These are phyloP conservation scores for Aphrophora alni DNA, from an alignment of 2,888 invertebrate species.

Conservation along the genomic window DNA sequence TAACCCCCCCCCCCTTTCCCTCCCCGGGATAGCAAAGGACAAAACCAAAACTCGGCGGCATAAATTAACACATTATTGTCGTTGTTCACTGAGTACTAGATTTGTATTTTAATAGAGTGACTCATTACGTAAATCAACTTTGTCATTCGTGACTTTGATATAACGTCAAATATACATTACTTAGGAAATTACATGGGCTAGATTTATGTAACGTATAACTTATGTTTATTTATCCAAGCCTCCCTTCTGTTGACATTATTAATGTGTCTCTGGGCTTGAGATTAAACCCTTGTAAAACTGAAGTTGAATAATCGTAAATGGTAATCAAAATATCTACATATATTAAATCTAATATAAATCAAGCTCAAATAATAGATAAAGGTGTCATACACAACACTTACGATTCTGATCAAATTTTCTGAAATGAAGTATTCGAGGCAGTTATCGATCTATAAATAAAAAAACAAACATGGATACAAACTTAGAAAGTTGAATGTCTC, in stretches of 20 bases:
- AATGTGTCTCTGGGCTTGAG: neutral
- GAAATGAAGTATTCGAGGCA: no score
- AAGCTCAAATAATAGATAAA: no score
- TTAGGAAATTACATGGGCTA: neutral
- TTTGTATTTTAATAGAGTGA: conserved; percentile 2
- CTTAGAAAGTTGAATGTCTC: no score
- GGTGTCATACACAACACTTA: no score
- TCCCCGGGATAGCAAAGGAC: neutral
- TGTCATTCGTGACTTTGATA: neutral
- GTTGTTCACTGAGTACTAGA: neutral
- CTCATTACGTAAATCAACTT: neutral
- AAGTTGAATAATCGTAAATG: no score
- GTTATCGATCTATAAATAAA: no score
- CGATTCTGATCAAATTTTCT: no score
- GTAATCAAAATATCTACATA: no score
- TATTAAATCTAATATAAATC: no score
- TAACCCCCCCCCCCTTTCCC: neutral
- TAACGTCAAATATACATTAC: neutral
- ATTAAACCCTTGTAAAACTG: no score
- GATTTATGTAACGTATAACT: neutral
- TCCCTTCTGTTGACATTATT: neutral
- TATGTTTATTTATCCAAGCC: neutral
- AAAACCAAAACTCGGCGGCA: neutral
- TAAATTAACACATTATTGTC: neutral
- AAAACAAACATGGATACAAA: no score